Conservation (phyloP, 2,797 vertebrate species). For the Sphaeramia orbicularis region DNA sequence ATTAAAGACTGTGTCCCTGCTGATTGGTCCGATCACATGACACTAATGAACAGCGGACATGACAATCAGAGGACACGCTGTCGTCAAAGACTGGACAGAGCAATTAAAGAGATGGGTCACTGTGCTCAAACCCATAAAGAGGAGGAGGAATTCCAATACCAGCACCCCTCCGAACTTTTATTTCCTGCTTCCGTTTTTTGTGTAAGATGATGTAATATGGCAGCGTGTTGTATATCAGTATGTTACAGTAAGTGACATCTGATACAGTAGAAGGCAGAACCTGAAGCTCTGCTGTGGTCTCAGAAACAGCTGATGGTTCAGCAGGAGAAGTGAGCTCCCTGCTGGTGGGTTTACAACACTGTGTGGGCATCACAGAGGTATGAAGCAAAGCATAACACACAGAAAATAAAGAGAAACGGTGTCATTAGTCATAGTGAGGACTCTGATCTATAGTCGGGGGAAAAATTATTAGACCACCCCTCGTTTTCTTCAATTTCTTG, state of each 20-base stretch:
- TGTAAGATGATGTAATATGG: too few species aligned
- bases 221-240: too few species aligned
- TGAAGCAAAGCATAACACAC: too few species aligned
- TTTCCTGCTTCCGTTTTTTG: too few species aligned
- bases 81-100: not conserved
- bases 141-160: not conserved
- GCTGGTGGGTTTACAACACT: conserved; percentile 32
- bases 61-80: not conserved
- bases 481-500: too few species aligned
- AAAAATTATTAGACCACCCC: too few species aligned
- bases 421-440: too few species aligned
- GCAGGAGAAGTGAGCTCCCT: conserved; percentile 46
- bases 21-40: not conserved
- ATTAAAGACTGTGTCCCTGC: not conserved
- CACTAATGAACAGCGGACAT: not conserved
- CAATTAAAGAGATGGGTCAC: not conserved
- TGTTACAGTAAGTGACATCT: not conserved
- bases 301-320: not conserved
- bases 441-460: too few species aligned
- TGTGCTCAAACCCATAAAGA: not conserved
- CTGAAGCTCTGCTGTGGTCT: not conserved
- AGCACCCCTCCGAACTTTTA: too few species aligned
- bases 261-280: not conserved
- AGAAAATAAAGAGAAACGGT: too few species aligned
- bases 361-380: not conserved